Percentiles rank a stretch among this genome's conserved stretches.
phyloP scores from a whole-genome alignment of 2,888 invertebrate genomes.

The Drosophila barbarae region DNA sequence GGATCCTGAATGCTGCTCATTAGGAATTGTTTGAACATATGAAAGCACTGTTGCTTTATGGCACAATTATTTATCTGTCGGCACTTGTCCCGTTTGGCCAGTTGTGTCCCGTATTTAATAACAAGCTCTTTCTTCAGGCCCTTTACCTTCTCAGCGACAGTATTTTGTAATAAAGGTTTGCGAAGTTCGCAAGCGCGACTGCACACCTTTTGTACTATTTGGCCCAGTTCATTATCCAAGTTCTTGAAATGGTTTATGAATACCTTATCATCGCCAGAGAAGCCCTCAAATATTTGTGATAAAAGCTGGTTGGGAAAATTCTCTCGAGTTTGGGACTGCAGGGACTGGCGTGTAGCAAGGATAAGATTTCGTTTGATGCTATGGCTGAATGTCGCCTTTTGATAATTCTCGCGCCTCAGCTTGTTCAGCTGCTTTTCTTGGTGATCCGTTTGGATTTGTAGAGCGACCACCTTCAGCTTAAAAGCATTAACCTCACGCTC shows the following conservation, averaged over 20 bases:
- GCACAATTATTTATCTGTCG: background rate
- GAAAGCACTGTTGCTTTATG: conserved; percentile 49
- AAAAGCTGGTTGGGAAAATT: conserved; percentile 50
- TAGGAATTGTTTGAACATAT: conserved; percentile 32
- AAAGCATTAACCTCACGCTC: conserved; percentile 22
- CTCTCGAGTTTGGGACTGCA: conserved; percentile 20
- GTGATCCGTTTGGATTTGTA: conserved; percentile 40
- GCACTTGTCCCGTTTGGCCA: conserved; percentile 13
- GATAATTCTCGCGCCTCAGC: background rate
- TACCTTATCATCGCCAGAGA: conserved; percentile 35
- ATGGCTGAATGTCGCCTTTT: conserved; percentile 8
- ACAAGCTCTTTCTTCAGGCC: conserved; percentile 16
- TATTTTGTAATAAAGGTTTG: background rate
- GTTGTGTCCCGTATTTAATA: conserved; percentile 39
- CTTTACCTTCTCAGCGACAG: conserved; percentile 33
- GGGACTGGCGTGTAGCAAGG: conserved; percentile 14
- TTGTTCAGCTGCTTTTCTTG: conserved; percentile 6
- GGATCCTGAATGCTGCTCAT: background rate
- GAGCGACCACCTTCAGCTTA: conserved; percentile 37
- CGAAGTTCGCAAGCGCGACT: conserved; percentile 4
- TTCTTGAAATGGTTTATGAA: conserved; percentile 34
- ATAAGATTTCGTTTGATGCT: conserved; percentile 39
- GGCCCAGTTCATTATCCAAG: conserved; percentile 36
- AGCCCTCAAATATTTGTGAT: conserved; percentile 34
- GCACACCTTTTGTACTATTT: conserved; percentile 28